Evolutionary conservation across 2,888 invertebrate genomes (phyloP).

Genomic region (Cerastis rubricosa): DNA sequence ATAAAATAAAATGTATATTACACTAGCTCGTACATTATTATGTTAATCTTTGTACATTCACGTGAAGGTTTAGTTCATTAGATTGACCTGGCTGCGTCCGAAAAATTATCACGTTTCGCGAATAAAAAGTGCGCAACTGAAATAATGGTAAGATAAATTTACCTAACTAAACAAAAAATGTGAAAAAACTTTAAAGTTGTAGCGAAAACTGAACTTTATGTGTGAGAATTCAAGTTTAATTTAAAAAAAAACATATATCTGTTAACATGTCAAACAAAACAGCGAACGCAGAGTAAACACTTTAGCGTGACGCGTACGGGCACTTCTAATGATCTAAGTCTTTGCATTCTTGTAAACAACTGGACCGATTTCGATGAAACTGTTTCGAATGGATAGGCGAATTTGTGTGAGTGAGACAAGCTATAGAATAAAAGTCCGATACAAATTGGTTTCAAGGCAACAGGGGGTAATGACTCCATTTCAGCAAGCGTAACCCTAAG

Average conservation of each 20-base stretch:
- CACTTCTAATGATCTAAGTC: neutral
- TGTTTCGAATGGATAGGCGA: slow-evolving; percentile 8
- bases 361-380: slow-evolving; percentile 16
- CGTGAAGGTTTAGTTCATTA: neutral
- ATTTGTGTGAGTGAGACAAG: slow-evolving; percentile 17
- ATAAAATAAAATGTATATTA: slow-evolving; percentile 30
- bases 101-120: too few species aligned
- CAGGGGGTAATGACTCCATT: too few species aligned
- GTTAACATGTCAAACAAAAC: neutral
- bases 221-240: neutral
- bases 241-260: neutral
- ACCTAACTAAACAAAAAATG: too few species aligned
- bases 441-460: neutral
- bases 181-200: neutral
- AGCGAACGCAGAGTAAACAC: neutral
- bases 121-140: neutral
- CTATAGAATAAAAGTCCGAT: neutral
- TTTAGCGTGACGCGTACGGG: neutral
- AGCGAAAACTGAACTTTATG: neutral
- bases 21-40: slow-evolving; percentile 36
- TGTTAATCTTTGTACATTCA: slow-evolving; percentile 38
- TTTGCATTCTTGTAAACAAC: slow-evolving; percentile 27
- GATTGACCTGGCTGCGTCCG: neutral
- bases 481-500: too few species aligned
- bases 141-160: neutral